Conservation (phyloP, 2,113 vertebrate species). For the Oostethus manadensis region DNA sequence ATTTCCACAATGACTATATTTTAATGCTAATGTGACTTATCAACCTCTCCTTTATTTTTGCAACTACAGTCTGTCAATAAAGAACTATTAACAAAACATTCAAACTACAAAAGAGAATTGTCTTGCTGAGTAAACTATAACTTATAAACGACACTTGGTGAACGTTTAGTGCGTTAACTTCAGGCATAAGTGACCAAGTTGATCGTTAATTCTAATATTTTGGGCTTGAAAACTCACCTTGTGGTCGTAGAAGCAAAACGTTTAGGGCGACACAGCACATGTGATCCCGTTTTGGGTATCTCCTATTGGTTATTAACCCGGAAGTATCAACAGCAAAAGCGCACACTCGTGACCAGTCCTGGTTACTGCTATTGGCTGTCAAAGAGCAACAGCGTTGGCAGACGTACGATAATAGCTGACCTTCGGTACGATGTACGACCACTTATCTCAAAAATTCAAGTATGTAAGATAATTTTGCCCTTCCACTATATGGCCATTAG, state of each 20-base stretch:
- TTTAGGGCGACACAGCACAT: background rate
- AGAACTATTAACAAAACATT: background rate
- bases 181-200: background rate
- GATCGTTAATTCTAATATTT: background rate
- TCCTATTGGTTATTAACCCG: slow-evolving; percentile 2
- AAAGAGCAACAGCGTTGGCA: slow-evolving; percentile 20
- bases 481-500: no score
- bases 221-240: background rate
- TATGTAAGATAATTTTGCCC: no score
- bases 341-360: slow-evolving; percentile 14
- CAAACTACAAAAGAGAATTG: background rate
- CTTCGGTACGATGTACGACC: no score
- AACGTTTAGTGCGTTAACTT: background rate
- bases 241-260: background rate
- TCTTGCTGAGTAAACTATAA: background rate
- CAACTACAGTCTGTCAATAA: background rate
- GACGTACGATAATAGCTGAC: no score
- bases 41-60: background rate
- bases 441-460: no score
- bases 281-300: background rate
- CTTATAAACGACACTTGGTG: background rate
- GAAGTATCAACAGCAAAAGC: background rate
- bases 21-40: background rate
- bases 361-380: slow-evolving; percentile 22
- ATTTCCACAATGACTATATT: no score